Conservation (phyloP, 53 echinoderm and acorn worm genomes). For the Mesocentrotus franciscanus region DNA sequence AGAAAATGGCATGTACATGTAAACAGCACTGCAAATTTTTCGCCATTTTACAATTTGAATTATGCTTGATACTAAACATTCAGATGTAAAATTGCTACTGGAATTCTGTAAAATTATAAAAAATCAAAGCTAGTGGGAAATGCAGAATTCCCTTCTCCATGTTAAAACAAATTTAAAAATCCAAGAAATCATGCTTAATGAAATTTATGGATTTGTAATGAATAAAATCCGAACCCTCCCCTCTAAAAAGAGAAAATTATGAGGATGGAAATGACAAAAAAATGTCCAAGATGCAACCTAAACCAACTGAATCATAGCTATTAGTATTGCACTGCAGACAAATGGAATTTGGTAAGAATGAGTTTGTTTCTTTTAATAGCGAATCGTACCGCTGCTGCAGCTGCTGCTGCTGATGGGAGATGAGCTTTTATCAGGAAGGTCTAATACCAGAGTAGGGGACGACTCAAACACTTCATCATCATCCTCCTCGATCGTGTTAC, state of each 20-base stretch:
- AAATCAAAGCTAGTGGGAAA: not conserved
- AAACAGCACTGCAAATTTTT: not conserved
- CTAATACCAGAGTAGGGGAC: not conserved
- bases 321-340: conserved; percentile 37
- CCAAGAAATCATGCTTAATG: not conserved
- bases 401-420: not conserved
- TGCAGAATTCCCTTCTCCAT: not conserved
- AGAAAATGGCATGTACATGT: not conserved
- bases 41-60: not conserved
- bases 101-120: not conserved
- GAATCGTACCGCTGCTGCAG: conserved; percentile 3
- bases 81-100: not conserved
- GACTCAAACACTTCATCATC: conserved; percentile 25
- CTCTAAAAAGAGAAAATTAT: not conserved
- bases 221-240: not conserved
- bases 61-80: not conserved
- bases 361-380: not conserved
- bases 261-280: not conserved
- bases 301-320: not conserved
- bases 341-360: conserved; percentile 12
- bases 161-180: not conserved
- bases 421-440: not conserved
- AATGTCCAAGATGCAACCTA: conserved; percentile 27
- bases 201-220: not conserved
- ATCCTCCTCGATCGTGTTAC: conserved; percentile 26